Conservation (phyloP, 1,140 invertebrate genomes). For the Vanessa tameamea region DNA sequence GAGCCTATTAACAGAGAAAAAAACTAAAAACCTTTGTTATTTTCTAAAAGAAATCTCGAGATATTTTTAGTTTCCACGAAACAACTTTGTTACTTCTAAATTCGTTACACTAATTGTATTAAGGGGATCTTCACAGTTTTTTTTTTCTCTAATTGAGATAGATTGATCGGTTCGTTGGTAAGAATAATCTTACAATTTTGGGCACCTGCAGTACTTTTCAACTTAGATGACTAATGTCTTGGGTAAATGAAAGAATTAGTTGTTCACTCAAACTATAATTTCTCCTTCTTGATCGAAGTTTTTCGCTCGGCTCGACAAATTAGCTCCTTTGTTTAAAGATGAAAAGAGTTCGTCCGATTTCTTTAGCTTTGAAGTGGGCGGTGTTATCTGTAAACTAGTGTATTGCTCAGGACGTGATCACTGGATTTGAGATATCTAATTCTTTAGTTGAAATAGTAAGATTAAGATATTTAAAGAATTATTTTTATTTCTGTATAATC, state of each 20-base stretch:
- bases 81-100: constrained; percentile 14
- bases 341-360: constrained; percentile 18
- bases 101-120: constrained; percentile 30
- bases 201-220: constrained; percentile 19
- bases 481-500: no score
- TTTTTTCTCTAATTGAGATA: constrained; percentile 24
- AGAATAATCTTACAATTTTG: constrained; percentile 5
- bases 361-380: background rate
- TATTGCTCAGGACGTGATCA: constrained; percentile 12
- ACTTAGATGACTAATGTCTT: constrained; percentile 20
- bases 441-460: background rate
- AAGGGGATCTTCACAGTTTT: constrained; percentile 19
- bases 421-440: background rate
- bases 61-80: constrained; percentile 7
- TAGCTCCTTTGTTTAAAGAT: constrained; percentile 28
- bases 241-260: constrained; percentile 26
- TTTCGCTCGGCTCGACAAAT: constrained; percentile 28
- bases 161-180: constrained; percentile 18
- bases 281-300: constrained; percentile 21
- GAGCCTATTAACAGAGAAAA: constrained; percentile 14
- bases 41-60: constrained; percentile 12
- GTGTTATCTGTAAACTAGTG: background rate
- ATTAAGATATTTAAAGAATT: no score
- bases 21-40: constrained; percentile 16
- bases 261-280: constrained; percentile 24